Conservation (phyloP, 2,888 invertebrate species). For the Erebia palarica region DNA sequence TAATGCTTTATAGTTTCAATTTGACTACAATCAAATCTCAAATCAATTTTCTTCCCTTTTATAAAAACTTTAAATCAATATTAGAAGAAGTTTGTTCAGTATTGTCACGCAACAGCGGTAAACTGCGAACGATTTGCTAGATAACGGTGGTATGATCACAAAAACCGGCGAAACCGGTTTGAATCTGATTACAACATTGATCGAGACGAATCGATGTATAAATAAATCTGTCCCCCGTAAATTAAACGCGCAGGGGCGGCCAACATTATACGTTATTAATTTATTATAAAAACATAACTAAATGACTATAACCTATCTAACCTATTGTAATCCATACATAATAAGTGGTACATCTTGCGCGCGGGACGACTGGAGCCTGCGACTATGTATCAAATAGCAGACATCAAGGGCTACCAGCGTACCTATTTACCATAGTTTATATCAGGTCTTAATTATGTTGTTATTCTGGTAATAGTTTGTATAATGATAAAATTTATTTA, state of each 20-base stretch:
- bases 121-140: slow-evolving; percentile 4
- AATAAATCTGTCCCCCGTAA: slow-evolving; percentile 35
- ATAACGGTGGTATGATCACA: slow-evolving; percentile 24
- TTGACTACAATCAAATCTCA: neutral
- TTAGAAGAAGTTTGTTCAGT: neutral
- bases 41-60: neutral
- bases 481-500: no score
- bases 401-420: no score
- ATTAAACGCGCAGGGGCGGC: slow-evolving; percentile 20
- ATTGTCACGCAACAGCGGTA: neutral
- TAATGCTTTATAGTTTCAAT: no score
- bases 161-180: slow-evolving; percentile 28
- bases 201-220: slow-evolving; percentile 25
- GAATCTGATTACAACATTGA: slow-evolving; percentile 24
- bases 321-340: no score
- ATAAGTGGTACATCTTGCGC: no score
- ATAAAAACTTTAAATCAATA: neutral
- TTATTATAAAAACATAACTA: neutral
- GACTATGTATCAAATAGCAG: no score
- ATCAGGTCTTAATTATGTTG: no score
- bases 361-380: no score
- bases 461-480: no score
- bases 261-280: neutral
- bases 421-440: no score
- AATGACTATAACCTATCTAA: no score